phyloP scores from a whole-genome alignment of 2,113 vertebrate genomes.

The Chelonoidis abingdonii region DNA sequence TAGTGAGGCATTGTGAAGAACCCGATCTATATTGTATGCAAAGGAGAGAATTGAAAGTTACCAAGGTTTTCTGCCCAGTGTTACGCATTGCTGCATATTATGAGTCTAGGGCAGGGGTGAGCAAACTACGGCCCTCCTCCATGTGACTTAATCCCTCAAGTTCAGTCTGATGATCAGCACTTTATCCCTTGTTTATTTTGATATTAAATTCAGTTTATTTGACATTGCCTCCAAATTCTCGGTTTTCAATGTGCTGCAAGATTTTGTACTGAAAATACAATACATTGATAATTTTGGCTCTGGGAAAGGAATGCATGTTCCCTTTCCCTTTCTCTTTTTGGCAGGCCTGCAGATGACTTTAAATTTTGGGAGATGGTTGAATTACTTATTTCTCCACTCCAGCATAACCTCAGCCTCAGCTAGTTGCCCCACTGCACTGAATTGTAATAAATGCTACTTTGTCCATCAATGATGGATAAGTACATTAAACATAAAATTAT shows the following conservation, averaged over 20 bases:
- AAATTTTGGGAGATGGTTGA: not conserved
- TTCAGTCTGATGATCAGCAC: not conserved
- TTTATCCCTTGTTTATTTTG: not conserved
- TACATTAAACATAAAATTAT: not conserved
- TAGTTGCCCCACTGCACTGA: not conserved
- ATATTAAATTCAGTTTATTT: not conserved
- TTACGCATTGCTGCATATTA: not conserved
- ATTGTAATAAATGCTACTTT: not conserved
- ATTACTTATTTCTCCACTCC: not conserved
- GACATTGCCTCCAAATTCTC: not conserved
- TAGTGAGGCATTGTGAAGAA: not conserved
- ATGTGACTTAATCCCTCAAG: not conserved
- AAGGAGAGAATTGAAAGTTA: not conserved
- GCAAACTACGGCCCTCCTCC: too few species aligned
- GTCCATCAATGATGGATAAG: not conserved
- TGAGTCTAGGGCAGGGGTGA: too few species aligned
- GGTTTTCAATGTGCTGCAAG: not conserved
- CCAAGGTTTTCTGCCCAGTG: not conserved
- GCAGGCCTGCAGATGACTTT: not conserved
- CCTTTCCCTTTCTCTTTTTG: not conserved
- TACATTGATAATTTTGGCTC: not conserved
- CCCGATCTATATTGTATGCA: not conserved
- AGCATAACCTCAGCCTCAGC: not conserved
- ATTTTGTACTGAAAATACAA: not conserved
- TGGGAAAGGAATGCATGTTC: not conserved